Conservation (phyloP, 2,797 vertebrate species). For the Graptemys geographica region DNA sequence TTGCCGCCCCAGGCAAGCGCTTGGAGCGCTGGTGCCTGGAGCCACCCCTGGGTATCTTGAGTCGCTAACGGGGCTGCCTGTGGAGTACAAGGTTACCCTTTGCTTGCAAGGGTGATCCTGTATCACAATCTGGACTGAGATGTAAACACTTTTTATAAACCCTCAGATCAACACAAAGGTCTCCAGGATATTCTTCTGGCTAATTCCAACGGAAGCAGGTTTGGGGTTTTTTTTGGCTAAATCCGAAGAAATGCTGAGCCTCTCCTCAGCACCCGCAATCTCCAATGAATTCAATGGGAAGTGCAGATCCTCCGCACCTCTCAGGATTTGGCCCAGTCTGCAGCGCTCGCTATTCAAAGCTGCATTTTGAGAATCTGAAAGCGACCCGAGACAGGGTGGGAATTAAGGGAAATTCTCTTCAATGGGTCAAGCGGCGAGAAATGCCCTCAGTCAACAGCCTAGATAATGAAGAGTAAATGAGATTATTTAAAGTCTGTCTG, state of each 20-base stretch:
- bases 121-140: neutral
- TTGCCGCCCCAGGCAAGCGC: too few species aligned
- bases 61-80: neutral
- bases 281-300: neutral
- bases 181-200: rapidly evolving
- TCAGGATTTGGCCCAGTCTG: rapidly evolving
- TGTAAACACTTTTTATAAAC: neutral
- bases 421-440: neutral
- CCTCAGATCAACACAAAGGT: neutral
- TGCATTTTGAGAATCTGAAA: neutral
- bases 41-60: neutral
- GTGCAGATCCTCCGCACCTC: neutral
- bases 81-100: neutral
- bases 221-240: neutral
- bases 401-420: neutral
- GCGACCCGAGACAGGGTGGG: neutral
- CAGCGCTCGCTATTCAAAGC: rapidly evolving
- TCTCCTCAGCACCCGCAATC: neutral
- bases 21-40: too few species aligned
- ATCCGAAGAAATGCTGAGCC: neutral
- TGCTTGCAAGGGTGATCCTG: neutral
- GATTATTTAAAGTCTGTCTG: neutral
- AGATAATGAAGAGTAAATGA: neutral
- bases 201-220: neutral
- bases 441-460: neutral